phyloP scores from a whole-genome alignment of 2,113 vertebrate species.

The Pitta sordida region DNA sequence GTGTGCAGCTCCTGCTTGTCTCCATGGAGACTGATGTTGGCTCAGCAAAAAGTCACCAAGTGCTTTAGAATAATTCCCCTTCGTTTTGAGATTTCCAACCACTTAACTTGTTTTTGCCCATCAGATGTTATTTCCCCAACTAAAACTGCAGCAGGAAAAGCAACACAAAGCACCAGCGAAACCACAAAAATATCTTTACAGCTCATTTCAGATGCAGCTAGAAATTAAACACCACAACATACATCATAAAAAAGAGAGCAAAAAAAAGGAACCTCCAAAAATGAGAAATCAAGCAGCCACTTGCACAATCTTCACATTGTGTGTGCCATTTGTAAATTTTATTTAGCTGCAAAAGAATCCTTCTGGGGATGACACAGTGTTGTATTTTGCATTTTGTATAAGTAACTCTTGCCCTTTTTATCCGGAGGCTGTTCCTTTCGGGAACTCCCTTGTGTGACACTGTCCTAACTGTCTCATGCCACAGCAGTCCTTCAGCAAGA shows the following conservation, averaged over 20 bases:
- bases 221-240: constrained; percentile 25
- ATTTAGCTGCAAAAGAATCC: not conserved
- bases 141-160: not conserved
- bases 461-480: not conserved
- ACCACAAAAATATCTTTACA: constrained; percentile 6
- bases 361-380: not conserved
- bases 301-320: not conserved
- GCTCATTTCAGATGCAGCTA: not conserved
- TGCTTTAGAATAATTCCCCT: constrained; percentile 58
- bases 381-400: not conserved
- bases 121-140: constrained; percentile 15
- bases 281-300: not conserved
- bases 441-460: not conserved
- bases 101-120: constrained; percentile 16
- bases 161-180: not conserved
- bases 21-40: constrained; percentile 68
- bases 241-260: not conserved
- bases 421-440: not conserved
- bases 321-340: not conserved
- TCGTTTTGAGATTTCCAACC: constrained; percentile 33
- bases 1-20: constrained; percentile 43
- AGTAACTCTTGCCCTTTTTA: not conserved
- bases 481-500: not conserved
- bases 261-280: not conserved
- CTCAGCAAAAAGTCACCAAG: constrained; percentile 62